Conservation (phyloP, 2,888 invertebrate genomes). For the Dynastes grantii region DNA sequence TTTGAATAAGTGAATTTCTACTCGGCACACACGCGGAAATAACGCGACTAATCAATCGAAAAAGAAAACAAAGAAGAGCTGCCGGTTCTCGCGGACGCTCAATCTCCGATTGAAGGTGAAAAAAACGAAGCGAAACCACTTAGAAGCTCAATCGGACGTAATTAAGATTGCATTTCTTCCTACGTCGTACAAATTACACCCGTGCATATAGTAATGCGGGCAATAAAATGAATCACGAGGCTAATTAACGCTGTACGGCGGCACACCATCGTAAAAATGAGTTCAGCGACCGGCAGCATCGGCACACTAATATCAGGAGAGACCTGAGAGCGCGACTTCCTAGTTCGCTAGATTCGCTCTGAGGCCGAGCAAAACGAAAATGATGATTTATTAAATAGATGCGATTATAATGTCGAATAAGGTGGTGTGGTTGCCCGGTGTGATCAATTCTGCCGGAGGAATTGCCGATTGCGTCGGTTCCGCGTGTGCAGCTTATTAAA, state of each 20-base stretch:
- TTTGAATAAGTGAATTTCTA: slow-evolving; percentile 27
- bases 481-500: neutral
- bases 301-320: slow-evolving; percentile 22
- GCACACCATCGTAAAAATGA: slow-evolving; percentile 42
- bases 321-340: slow-evolving; percentile 37
- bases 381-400: slow-evolving; percentile 37
- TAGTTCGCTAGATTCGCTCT: slow-evolving; percentile 15
- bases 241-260: slow-evolving; percentile 41
- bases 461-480: slow-evolving; percentile 8
- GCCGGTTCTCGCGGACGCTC: neutral
- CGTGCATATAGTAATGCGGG: slow-evolving; percentile 40
- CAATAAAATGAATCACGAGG: slow-evolving; percentile 45
- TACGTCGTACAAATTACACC: slow-evolving; percentile 42
- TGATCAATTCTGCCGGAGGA: slow-evolving; percentile 31
- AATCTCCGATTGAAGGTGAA: neutral
- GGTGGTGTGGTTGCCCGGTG: neutral
- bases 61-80: slow-evolving; percentile 3
- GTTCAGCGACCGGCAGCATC: slow-evolving; percentile 32
- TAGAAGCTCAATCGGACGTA: slow-evolving; percentile 36
- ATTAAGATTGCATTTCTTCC: slow-evolving; percentile 44
- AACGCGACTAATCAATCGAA: slow-evolving; percentile 9
- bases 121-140: slow-evolving; percentile 14
- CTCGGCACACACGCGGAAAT: slow-evolving; percentile 3
- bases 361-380: slow-evolving; percentile 36
- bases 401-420: slow-evolving; percentile 23